These are phyloP conservation scores for Triplophysa siluroides DNA, from an alignment of 2,113 vertebrate species.

Conservation along the genomic window DNA sequence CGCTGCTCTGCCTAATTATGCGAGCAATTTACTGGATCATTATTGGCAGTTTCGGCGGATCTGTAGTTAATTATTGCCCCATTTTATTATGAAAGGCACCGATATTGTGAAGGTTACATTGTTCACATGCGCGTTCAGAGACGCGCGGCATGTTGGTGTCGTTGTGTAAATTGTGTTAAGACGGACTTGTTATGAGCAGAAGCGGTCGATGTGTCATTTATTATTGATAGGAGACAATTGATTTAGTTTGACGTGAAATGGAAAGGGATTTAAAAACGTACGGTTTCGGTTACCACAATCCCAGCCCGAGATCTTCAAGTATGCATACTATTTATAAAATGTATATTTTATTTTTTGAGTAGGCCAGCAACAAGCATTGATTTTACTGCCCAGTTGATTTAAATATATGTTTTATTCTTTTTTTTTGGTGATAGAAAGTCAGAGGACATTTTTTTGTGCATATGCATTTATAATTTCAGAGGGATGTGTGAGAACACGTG, in stretches of 20 bases:
- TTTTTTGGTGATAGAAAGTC: background rate
- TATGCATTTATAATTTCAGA: background rate
- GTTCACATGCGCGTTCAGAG: slow-evolving; percentile 13
- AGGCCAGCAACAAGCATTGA: background rate
- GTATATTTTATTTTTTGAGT: background rate
- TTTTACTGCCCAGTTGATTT: background rate
- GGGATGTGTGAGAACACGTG: background rate
- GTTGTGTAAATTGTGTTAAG: background rate
- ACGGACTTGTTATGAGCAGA: background rate
- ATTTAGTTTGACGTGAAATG: background rate
- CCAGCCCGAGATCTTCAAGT: background rate
- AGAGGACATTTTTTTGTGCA: background rate
- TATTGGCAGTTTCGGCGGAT: slow-evolving; percentile 43
- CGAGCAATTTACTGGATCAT: slow-evolving; percentile 39
- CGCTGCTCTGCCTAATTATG: slow-evolving; percentile 34
- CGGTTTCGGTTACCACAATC: background rate
- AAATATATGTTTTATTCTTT: background rate
- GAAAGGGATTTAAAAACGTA: background rate
- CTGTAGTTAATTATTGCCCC: slow-evolving; percentile 28
- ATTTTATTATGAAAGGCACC: slow-evolving; percentile 21
- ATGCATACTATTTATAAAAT: background rate
- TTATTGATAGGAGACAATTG: background rate
- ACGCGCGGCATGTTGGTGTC: background rate
- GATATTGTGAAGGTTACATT: slow-evolving; percentile 19
- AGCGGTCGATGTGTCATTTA: background rate